Percentiles rank a stretch among this genome's conserved stretches.
phyloP scores from a whole-genome alignment of 35 echinoderm and acorn worm species.

The Ophioderma brevispina region DNA sequence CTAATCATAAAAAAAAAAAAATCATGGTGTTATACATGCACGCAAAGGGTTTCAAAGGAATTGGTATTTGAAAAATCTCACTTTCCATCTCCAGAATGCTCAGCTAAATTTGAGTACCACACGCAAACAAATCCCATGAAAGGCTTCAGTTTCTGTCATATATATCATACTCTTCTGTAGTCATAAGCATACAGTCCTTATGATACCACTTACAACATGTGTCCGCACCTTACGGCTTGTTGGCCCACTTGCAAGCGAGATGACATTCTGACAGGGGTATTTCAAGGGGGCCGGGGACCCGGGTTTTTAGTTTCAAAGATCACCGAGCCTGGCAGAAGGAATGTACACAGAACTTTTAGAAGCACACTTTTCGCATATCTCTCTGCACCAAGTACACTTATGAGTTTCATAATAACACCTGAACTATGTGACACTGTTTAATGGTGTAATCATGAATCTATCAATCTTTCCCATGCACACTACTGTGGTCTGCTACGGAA shows the following conservation, averaged over 20 bases:
- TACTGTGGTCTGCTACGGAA: no score
- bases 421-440: no score
- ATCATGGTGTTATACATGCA: background rate
- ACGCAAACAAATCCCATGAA: background rate
- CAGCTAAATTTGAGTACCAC: background rate
- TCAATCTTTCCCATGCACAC: no score
- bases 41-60: background rate
- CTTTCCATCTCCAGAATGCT: background rate
- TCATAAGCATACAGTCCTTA: background rate
- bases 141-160: background rate
- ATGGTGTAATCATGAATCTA: no score
- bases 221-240: background rate
- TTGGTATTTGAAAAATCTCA: background rate
- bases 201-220: slow-evolving; percentile 2
- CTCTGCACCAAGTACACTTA: no score
- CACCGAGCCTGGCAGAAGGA: background rate
- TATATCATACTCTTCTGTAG: background rate
- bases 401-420: no score
- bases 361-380: background rate
- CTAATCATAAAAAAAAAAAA: background rate
- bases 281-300: background rate
- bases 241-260: background rate
- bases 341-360: background rate
- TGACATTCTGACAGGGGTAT: background rate
- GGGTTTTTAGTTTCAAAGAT: background rate